A percentile compares a stretch with the other conserved stretches of the same genome.
Evolutionary conservation across 2,797 vertebrate species (phyloP).

Genomic region (Otus scops): DNA sequence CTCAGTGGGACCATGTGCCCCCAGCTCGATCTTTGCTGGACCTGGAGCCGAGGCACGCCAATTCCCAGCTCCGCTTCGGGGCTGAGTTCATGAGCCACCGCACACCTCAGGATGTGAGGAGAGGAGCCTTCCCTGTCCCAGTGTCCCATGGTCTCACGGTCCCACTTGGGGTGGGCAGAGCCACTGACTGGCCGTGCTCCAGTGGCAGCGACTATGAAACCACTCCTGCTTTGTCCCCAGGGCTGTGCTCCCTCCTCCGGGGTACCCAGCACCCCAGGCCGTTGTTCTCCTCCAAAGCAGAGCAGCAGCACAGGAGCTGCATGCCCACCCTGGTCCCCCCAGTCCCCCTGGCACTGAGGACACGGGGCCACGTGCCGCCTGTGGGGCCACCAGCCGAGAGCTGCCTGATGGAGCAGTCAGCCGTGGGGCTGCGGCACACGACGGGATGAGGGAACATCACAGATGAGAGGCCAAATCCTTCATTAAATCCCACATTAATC

Average conservation of each 20-base stretch:
- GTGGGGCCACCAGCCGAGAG: background rate
- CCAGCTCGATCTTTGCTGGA: background rate
- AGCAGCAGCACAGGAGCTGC: fast-evolving
- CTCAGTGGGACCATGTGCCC: fast-evolving
- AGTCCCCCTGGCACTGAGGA: fast-evolving
- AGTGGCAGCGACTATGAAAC: background rate
- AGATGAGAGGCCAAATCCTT: constrained; percentile 58
- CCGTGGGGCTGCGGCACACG: background rate
- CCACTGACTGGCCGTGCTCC: fast-evolving
- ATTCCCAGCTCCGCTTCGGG: background rate
- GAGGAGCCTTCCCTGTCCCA: background rate
- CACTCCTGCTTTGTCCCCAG: background rate
- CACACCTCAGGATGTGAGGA: background rate
- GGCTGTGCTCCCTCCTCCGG: fast-evolving
- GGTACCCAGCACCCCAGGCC: background rate
- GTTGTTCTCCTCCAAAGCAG: background rate
- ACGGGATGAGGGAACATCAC: background rate
- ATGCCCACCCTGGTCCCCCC: fast-evolving
- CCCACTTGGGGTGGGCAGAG: background rate
- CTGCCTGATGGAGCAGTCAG: background rate
- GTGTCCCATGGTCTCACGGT: background rate
- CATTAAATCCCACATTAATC: constrained; percentile 65
- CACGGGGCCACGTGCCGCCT: fast-evolving
- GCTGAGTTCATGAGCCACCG: background rate
- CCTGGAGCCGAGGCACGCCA: background rate